A percentile compares a stretch with the other conserved stretches of the same genome.
Conservation (phyloP, 2,888 invertebrate genomes). For the Pherbina coryleti region DNA sequence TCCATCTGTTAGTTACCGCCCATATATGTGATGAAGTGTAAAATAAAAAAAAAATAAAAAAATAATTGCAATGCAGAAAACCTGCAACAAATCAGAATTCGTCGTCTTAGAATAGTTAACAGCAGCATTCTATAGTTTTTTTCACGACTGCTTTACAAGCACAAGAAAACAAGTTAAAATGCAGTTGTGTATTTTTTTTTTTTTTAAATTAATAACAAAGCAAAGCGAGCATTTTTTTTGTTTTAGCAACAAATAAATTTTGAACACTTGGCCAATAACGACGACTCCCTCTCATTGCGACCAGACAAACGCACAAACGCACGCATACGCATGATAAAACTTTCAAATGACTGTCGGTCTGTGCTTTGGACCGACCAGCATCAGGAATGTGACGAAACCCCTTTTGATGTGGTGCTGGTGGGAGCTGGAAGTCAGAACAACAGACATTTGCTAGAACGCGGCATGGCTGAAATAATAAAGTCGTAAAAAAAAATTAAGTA, state of each 20-base stretch:
- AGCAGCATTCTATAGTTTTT: slow-evolving; percentile 12
- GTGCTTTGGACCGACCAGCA: not conserved
- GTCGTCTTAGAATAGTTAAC: not conserved
- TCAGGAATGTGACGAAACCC: slow-evolving; percentile 11
- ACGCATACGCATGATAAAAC: not conserved
- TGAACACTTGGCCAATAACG: slow-evolving; percentile 36
- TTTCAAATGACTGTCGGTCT: not conserved
- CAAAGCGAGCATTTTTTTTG: not conserved
- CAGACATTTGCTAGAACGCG: not conserved
- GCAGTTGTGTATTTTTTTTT: not conserved
- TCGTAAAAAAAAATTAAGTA: slow-evolving; percentile 17
- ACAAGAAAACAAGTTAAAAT: slow-evolving; percentile 5
- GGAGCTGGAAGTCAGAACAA: no score
- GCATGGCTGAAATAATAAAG: slow-evolving; percentile 5
- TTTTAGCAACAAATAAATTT: not conserved
- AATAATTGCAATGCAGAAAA: slow-evolving; percentile 14
- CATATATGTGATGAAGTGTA: not conserved
- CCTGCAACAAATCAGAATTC: slow-evolving; percentile 34
- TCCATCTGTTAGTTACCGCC: slow-evolving; percentile 13
- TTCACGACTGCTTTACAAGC: not conserved
- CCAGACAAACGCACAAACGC: slow-evolving; percentile 9
- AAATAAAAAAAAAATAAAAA: no score
- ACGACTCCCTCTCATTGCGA: slow-evolving; percentile 19
- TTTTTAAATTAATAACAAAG: not conserved
- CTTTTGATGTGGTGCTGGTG: not conserved